These are phyloP conservation scores for Caenorhabditis doughertyi DNA, from an alignment of 2,888 invertebrate species.

Conservation along the genomic window DNA sequence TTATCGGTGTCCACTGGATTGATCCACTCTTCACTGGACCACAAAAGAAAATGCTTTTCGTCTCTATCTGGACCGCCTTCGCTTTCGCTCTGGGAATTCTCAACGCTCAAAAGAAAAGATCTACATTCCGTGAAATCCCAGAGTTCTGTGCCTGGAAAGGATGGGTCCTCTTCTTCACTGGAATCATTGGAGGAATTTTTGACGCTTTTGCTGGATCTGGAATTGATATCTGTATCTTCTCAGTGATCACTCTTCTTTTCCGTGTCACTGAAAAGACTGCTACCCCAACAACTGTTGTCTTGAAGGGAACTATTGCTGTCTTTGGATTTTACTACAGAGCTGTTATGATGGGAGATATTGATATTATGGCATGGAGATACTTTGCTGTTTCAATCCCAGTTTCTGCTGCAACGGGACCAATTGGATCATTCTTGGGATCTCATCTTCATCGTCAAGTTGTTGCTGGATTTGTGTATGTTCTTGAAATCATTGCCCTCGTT, in stretches of 20 bases:
- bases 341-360: constrained; percentile 75
- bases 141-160: constrained; percentile 79
- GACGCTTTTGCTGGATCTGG: constrained; percentile 82
- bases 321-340: constrained; percentile 80
- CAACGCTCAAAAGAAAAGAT: constrained; percentile 79
- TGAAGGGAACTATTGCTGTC: constrained; percentile 81
- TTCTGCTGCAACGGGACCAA: constrained; percentile 74
- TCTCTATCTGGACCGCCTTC: constrained; percentile 83
- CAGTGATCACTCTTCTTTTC: constrained; percentile 80
- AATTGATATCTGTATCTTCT: constrained; percentile 82
- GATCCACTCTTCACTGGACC: constrained; percentile 79
- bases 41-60: constrained; percentile 83
- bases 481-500: constrained; percentile 74
- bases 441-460: constrained; percentile 79
- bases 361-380: constrained; percentile 76
- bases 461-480: constrained; percentile 74
- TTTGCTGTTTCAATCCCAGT: constrained; percentile 74
- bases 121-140: constrained; percentile 75
- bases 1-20: constrained; percentile 80
- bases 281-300: constrained; percentile 82
- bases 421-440: constrained; percentile 79
- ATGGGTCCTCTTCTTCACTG: constrained; percentile 78
- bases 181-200: constrained; percentile 82
- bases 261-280: constrained; percentile 82
- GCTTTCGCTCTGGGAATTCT: constrained; percentile 82